phyloP scores from a whole-genome alignment of 2,797 vertebrate species.

The Ambastaia sidthimunki region DNA sequence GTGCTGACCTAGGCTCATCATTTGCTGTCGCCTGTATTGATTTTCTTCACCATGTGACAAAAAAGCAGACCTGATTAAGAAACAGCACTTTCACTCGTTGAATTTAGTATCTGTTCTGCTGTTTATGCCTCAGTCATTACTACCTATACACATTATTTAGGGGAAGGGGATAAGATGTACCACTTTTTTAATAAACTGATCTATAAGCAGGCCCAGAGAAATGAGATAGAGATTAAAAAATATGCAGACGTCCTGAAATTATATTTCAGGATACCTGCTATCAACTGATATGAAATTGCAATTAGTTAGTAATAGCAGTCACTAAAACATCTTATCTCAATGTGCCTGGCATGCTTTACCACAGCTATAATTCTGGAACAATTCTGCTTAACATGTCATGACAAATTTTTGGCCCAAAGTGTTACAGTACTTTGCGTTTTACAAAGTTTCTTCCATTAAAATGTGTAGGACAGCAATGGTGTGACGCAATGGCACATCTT shows the following conservation, averaged over 20 bases:
- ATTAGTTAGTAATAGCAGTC: background rate
- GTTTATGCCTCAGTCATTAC: background rate
- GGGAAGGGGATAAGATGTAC: background rate
- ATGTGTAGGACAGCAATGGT: no score
- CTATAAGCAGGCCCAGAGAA: background rate
- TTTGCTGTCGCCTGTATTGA: slow-evolving; percentile 20
- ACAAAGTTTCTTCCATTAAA: no score
- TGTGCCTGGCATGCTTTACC: background rate
- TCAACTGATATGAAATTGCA: background rate
- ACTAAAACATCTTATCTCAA: background rate
- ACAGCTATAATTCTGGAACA: background rate
- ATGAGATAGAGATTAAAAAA: background rate
- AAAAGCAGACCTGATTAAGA: slow-evolving; percentile 25
- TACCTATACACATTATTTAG: background rate
- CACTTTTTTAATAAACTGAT: background rate
- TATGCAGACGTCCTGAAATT: background rate
- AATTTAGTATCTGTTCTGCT: slow-evolving; percentile 8
- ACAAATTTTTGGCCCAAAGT: no score
- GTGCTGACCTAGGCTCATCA: slow-evolving; percentile 35
- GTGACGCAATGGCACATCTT: background rate
- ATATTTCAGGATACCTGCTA: background rate
- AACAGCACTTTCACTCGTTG: slow-evolving; percentile 22
- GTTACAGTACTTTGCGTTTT: no score
- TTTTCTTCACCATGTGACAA: slow-evolving; percentile 26
- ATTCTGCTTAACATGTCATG: background rate